Evolutionary conservation across 2,888 invertebrate species (phyloP), one percentile per base, ranked within the genome.

Genomic region (Barypeithes pellucidus): DNA sequence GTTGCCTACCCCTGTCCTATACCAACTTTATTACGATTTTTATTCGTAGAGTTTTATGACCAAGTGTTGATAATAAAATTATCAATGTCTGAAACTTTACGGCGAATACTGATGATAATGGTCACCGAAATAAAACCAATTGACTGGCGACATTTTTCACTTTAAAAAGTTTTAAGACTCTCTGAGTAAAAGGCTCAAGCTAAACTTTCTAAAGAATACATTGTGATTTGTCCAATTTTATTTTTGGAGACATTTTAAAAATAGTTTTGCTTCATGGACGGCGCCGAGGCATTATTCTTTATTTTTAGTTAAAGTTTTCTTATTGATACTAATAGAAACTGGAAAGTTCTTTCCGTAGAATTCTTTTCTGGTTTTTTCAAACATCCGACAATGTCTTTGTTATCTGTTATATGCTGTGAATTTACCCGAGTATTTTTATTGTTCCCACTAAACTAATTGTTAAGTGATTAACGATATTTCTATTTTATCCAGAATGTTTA

Each of bases 251-350:
- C 47, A 47, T 20, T 47, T 47, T 11, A 47, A 47, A 47, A 47
- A 47, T 47, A 20, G 20, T 18, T 47, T 47, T 8, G 47, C 47
- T 47, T 9, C 47, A 20, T 18, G 8, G 1, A 47, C 2, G 47
- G 20, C 20, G 14, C 43, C 16, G 3, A 43, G 43, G 16, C 43
- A 43, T 43, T 43, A 43, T n/a, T 43, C 43, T 43, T 43, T 43
- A 43, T 43, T 43, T 47, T 47, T 16, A 16, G 3, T 16, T 45
- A 1, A 16, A 14, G 14, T 8, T 14, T 45, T 45, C 16, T 45
- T 16, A 45, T 45, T 45, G 43, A 45, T 45, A n/a, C 43, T 39
- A 39, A 39, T 39, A n/a, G 39, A 39, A 39, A 39, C 39, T 39
- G 39, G 39, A n/a, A 12, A 3, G 12, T 12, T 39, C 3, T 1